Base-by-base conservation (phyloP, 2,888 invertebrate species). In the Trichacis sp. region DNA sequence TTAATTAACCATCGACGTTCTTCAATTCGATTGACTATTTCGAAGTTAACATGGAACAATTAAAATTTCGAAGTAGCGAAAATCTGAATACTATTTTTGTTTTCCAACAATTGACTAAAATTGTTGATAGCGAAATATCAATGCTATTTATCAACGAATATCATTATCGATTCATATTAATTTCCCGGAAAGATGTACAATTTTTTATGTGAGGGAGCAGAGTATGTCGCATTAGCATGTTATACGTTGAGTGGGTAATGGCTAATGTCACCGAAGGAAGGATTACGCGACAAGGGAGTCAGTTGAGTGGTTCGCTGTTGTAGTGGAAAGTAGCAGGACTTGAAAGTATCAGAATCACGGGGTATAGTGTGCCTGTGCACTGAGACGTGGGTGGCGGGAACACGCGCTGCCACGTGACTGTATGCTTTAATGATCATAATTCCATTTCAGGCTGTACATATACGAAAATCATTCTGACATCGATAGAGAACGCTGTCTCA, bases 381-480 rank as follows among this genome's bases (percentile, higher is more conserved):
- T 65, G 64, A 56, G 57, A 61, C 50, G 52, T 57, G 47, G 66
- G 59, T 63, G 55, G n/a, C 64, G 72, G 67, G 63, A 61, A 58
- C 81, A 81, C 81, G 81, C 78, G 80, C 77, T 76, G 79, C 74
- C 81, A 73, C 81, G 81, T 79, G 81, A 75, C 75, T 40, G 61
- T 71, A 70, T 73, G 73, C 77, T 78, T 74, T 76, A 73, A 77
- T 81, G 80, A 81, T 82, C 77, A 80, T 81, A 80, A 76, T 65
- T 77, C 76, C 74, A 73, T 77, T 24, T 74, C 71, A 69, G 75
- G 64, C 56, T 58, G 56, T 57, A 56, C 65, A 61, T 70, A 70
- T 71, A 73, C 71, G 73, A 69, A 76, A 77, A 75, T 77, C 73
- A 73, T 75, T 68, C 64, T 24, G 24, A 24, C 24, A 24, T 24